Evolutionary conservation across 2,888 invertebrate genomes (phyloP).

Genomic region (Heliconius sara): DNA sequence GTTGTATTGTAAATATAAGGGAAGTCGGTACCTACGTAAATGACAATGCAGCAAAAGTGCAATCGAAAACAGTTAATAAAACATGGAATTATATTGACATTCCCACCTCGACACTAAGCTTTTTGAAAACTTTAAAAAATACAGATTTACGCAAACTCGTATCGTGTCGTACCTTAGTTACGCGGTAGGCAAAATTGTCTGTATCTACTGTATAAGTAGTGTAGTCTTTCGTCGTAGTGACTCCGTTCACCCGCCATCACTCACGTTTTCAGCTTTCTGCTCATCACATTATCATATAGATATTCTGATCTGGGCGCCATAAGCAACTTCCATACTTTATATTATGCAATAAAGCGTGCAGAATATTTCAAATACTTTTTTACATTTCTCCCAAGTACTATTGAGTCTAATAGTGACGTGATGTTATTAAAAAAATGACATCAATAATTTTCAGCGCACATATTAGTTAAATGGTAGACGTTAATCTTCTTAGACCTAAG

Average conservation of each 20-base stretch:
- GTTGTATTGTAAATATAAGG: conserved; percentile 46
- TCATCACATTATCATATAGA: too few relatives aligned
- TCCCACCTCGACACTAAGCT: not conserved
- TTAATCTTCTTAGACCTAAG: conserved; percentile 1
- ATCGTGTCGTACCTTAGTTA: not conserved
- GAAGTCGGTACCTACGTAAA: conserved; percentile 41
- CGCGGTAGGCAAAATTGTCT: not conserved
- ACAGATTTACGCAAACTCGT: too few relatives aligned
- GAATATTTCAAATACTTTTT: not conserved
- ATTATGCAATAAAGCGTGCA: not conserved
- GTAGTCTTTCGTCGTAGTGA: too few relatives aligned
- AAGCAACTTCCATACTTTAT: too few relatives aligned
- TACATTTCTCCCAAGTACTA: not conserved
- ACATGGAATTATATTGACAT: not conserved
- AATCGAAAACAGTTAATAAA: conserved; percentile 16
- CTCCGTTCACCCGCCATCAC: too few relatives aligned
- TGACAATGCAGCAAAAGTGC: conserved; percentile 34
- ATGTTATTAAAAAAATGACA: not conserved
- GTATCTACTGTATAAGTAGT: too few relatives aligned
- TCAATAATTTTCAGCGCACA: not conserved
- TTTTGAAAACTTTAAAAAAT: too few relatives aligned
- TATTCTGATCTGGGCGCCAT: too few relatives aligned
- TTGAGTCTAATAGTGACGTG: not conserved
- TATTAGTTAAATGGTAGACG: not conserved
- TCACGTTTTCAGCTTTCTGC: too few relatives aligned